Conservation (phyloP, 2,888 invertebrate species). For the Carabus problematicus region DNA sequence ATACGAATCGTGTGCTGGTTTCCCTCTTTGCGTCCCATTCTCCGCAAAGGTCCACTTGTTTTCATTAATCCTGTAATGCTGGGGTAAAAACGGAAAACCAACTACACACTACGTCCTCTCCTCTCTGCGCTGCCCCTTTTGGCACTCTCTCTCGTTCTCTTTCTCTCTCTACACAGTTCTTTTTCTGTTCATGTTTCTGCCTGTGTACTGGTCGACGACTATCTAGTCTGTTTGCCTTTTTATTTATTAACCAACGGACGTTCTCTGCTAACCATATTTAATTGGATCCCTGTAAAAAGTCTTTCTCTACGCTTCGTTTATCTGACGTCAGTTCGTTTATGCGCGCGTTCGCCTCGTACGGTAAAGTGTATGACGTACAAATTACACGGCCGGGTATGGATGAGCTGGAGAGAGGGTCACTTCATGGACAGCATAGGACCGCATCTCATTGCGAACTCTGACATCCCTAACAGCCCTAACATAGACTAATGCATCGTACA, state of each 20-base stretch:
- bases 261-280: conserved; percentile 49
- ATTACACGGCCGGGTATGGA: neutral
- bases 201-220: conserved; percentile 3
- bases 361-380: conserved; percentile 16
- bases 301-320: conserved; percentile 48
- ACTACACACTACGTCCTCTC: conserved; percentile 2
- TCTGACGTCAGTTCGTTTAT: conserved; percentile 17
- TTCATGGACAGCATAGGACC: no score
- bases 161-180: neutral
- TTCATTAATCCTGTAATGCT: conserved; percentile 38
- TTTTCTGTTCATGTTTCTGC: neutral
- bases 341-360: neutral
- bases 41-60: neutral
- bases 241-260: conserved; percentile 41
- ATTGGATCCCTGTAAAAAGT: conserved; percentile 53
- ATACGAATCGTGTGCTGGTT: no score
- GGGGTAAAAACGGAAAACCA: conserved; percentile 31
- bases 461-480: no score
- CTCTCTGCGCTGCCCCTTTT: neutral
- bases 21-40: no score
- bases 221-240: conserved; percentile 37
- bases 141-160: neutral
- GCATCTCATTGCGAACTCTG: no score
- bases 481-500: no score
- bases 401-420: neutral